Evolutionary conservation across 2,888 invertebrate genomes (phyloP), one percentile per base, ranked within the genome.

Genomic region (Dyspetes luteomarginatus): DNA sequence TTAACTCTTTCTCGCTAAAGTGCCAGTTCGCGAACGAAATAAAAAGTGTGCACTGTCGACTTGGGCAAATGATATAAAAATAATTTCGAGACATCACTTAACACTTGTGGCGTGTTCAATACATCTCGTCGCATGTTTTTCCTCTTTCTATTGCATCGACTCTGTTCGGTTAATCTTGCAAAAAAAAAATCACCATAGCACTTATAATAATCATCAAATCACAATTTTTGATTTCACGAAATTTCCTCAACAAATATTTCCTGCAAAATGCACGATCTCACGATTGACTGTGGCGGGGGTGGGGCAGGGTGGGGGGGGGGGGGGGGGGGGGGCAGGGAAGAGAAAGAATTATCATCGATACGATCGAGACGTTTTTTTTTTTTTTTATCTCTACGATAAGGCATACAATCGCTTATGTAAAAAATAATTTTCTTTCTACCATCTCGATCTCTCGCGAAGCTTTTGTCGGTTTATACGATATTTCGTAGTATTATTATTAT

Each of bases 31-130:
- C 67, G 17, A 36, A 68, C 3, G 60, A 60, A 64, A 30, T 45
- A 45, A 78, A 78, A 80, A 36, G 36, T 36, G 73, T 72, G 82
- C 74, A 81, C 83, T 36, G 64, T 83, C 83, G 77, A 84, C 82
- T 82, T 82, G 83, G 84, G 81, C 78, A 88, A 88, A 88, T 84
- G 80, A 88, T 86, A 85, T 69, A 87, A 87, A 89, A 89, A 89
- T 88, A 86, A 87, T 85, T 87, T 82, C 82, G 77, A 84, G 81
- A 68, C 41, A 30, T 58, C 3, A 56, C 60, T 12, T 43, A 12
- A 56, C 60, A 74, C 69, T 48, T 72, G 50, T 30, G 22, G n/a
- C 71, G 56, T 76, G 24, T 45, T 48, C 52, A 36, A 12, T 36
- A 12, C 12, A 36, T 26, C 55, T 36, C 62, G 28, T 68, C 28